Conservation (phyloP, 1,140 invertebrate species). For the Trachymyrmex cornetzi region DNA sequence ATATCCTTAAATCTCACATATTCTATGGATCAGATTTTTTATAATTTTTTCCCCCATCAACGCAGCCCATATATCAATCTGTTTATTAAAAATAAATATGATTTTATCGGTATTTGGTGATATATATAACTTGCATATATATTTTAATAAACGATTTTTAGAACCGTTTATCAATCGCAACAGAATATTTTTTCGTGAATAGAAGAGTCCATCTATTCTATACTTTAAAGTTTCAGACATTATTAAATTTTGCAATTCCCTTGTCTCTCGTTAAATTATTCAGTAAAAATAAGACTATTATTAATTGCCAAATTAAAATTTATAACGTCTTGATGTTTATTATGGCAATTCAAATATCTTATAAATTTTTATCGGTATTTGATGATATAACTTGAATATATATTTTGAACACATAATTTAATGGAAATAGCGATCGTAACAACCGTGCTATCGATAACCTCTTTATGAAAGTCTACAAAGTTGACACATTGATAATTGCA, state of each 20-base stretch:
- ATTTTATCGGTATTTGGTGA: too few relatives aligned
- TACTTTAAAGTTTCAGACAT: not conserved
- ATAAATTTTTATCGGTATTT: not conserved
- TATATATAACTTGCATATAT: too few relatives aligned
- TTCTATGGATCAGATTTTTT: too few relatives aligned
- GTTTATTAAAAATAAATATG: too few relatives aligned
- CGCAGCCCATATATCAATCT: too few relatives aligned
- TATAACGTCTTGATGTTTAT: not conserved
- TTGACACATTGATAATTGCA: not conserved
- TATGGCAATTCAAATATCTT: not conserved
- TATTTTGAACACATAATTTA: constrained; percentile 34
- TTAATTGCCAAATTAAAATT: not conserved
- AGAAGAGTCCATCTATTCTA: not conserved
- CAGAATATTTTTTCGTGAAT: not conserved
- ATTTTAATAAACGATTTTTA: too few relatives aligned
- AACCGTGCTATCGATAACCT: not conserved
- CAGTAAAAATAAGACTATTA: not conserved
- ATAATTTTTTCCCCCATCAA: too few relatives aligned
- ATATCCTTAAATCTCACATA: too few relatives aligned
- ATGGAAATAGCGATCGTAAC: not conserved
- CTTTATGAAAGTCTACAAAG: constrained; percentile 6
- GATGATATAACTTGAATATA: not conserved
- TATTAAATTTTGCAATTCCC: not conserved
- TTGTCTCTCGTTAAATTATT: not conserved
- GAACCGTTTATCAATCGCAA: not conserved